phyloP scores from a whole-genome alignment of 2,113 vertebrate species.

The Mungos mungo region DNA sequence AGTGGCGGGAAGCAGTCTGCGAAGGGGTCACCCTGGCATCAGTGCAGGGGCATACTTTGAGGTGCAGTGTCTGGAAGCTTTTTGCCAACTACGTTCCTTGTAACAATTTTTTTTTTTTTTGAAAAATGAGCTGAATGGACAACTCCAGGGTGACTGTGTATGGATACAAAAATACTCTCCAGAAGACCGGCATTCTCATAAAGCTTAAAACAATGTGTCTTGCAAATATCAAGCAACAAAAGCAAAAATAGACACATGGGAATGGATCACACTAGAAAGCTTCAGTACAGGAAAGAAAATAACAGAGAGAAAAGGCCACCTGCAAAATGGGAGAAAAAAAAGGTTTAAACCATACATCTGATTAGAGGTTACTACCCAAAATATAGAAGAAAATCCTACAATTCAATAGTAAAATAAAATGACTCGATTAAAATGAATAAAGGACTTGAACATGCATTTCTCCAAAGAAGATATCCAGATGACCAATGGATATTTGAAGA shows the following conservation, averaged over 20 bases:
- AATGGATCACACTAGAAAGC: neutral
- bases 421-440: neutral
- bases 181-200: neutral
- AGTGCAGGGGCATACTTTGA: no score
- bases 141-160: neutral
- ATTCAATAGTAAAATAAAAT: neutral
- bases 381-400: neutral
- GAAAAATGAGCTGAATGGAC: neutral
- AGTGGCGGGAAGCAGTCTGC: no score
- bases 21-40: neutral
- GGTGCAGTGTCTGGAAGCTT: neutral
- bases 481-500: neutral
- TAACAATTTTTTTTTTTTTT: neutral
- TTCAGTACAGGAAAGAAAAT: neutral
- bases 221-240: neutral
- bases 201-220: neutral
- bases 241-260: neutral
- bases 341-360: neutral
- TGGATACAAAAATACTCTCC: neutral
- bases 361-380: neutral
- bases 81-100: neutral
- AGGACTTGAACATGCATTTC: neutral
- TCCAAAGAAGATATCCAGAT: neutral
- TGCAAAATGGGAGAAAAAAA: neutral
- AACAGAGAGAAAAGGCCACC: neutral